phyloP scores from a whole-genome alignment of 1,140 invertebrate species.

The Cyphomyrmex costatus region DNA sequence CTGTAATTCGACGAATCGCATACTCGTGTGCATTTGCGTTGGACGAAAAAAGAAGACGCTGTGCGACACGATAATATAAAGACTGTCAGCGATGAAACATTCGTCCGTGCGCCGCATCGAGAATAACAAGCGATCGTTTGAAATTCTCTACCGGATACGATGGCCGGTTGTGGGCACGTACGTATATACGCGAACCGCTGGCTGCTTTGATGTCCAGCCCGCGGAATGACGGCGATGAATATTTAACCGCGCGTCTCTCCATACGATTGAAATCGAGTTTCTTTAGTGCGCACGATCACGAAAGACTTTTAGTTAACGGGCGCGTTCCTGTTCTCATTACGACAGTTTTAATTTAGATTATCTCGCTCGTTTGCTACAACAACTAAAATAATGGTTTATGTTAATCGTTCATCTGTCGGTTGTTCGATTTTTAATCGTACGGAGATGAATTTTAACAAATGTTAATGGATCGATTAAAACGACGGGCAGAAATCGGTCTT shows the following conservation, averaged over 20 bases:
- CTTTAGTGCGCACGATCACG: not conserved
- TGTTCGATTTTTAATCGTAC: slow-evolving; percentile 2
- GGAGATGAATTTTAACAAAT: not conserved
- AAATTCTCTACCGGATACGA: slow-evolving; percentile 65
- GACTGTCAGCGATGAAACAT: slow-evolving; percentile 44
- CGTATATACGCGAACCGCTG: slow-evolving; percentile 50
- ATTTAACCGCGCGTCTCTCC: slow-evolving; percentile 65
- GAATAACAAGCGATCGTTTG: slow-evolving; percentile 71
- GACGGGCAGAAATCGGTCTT: not conserved
- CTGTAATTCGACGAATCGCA: not conserved
- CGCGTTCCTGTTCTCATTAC: not conserved
- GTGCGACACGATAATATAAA: slow-evolving; percentile 44
- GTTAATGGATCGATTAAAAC: not conserved
- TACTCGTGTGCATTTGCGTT: not conserved
- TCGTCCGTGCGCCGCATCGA: slow-evolving; percentile 51
- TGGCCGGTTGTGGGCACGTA: slow-evolving; percentile 63
- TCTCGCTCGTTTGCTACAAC: not conserved
- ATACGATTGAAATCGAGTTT: slow-evolving; percentile 22
- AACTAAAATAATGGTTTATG: not conserved
- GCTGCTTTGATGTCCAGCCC: slow-evolving; percentile 72
- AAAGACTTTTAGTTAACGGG: not conserved
- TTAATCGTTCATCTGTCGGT: not conserved
- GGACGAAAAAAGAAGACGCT: not conserved
- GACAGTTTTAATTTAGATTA: not conserved
- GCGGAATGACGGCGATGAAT: slow-evolving; percentile 69